Evolutionary conservation across 2,113 vertebrate genomes (phyloP).

Genomic region (Mugil cephalus): DNA sequence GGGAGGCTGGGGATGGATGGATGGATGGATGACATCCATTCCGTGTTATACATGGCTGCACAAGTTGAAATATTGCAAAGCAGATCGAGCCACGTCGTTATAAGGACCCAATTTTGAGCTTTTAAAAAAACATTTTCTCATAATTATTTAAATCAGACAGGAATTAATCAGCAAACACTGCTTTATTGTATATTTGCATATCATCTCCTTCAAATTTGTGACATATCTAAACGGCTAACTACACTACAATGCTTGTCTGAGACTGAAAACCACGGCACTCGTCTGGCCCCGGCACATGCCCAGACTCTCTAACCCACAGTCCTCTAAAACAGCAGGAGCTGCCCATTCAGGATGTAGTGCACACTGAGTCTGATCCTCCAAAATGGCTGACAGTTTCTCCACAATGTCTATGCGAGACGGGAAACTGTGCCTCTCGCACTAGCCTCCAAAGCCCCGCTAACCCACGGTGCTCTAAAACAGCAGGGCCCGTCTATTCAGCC

Average conservation of each 20-base stretch:
- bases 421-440: constrained; percentile 57
- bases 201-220: neutral
- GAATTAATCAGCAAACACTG: too few relatives aligned
- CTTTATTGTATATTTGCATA: too few relatives aligned
- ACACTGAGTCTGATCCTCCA: constrained; percentile 74
- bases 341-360: constrained; percentile 73
- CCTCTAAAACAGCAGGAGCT: constrained; percentile 73
- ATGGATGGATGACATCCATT: too few relatives aligned
- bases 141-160: too few relatives aligned
- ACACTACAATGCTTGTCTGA: constrained; percentile 21
- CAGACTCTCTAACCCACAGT: constrained; percentile 57
- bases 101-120: too few relatives aligned
- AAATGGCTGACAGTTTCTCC: constrained; percentile 80
- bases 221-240: constrained; percentile 52
- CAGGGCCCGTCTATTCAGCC: constrained; percentile 73
- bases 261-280: constrained; percentile 47
- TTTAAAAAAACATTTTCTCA: too few relatives aligned
- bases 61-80: too few relatives aligned
- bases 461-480: constrained; percentile 74
- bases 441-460: constrained; percentile 62
- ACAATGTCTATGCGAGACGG: constrained; percentile 50
- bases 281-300: constrained; percentile 52
- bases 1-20: constrained; percentile 15
- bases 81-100: too few relatives aligned
- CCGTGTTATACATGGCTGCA: too few relatives aligned